Base-by-base conservation (phyloP, 2,888 invertebrate genomes). In the Tenthredo mesomela region DNA sequence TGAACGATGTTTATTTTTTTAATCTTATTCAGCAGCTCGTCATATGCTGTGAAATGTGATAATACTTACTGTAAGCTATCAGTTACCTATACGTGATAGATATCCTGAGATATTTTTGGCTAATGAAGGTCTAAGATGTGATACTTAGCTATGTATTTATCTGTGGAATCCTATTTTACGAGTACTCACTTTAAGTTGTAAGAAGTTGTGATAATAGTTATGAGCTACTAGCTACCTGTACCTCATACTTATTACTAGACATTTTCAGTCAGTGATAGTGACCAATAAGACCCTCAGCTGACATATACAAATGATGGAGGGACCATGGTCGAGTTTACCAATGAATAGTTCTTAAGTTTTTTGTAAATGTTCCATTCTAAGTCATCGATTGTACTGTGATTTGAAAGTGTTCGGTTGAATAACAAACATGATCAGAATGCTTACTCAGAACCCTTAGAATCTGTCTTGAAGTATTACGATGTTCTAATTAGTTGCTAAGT, bases 351-450 rank as follows among this genome's bases (percentile, higher is more conserved):
- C 37, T 3, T 70, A 29, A 70, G 18, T 70, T 70, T 70, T 21
- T 70, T 70, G 70, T 5, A 70, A 70, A 29, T 33, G 37, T 18
- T 70, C 33, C 6, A 29, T 58, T 70, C 37, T 33, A 18, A 70
- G 37, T 70, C 1, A 18, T 37, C 25, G 18, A 70, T 29, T 21
- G 10, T 58, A 58, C 10, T 58, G 58, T 58, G 9, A 10, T 10
- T 21, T 21, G 58, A 21, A 58, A 70, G 37, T 70, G 0, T 37
- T 12, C 18, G 6, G 15, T 18, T 33, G 25, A 70, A 70, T 18
- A 37, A 33, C 70, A 58, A 70, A 70, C 21, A 70, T 70, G 70
- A 29, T 70, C 70, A 70, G 33, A 70, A 70, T 29, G 37, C 37
- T 29, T 25, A 33, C 70, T 58, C 0, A 58, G 21, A 58, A 21